Evolutionary conservation across 2,113 vertebrate genomes (phyloP).

Genomic region (Corvus cornix): DNA sequence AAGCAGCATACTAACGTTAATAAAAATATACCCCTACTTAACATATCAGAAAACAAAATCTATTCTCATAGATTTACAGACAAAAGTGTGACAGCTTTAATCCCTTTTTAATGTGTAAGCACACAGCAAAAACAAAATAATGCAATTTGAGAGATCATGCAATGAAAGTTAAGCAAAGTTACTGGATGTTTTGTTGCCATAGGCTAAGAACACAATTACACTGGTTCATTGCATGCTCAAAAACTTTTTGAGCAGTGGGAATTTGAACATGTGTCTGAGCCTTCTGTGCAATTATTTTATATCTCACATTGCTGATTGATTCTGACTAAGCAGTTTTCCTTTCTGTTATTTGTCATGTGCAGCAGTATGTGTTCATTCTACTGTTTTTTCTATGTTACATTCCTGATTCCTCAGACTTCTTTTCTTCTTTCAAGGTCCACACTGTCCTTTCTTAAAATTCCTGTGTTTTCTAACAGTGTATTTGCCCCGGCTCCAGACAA

Average conservation of each 20-base stretch:
- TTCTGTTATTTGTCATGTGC: background rate
- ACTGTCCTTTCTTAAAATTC: slow-evolving; percentile 17
- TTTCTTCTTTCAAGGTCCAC: slow-evolving; percentile 22
- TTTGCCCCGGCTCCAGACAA: slow-evolving; percentile 35
- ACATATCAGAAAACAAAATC: background rate
- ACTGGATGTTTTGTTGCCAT: background rate
- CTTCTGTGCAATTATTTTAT: slow-evolving; percentile 29
- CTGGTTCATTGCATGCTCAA: background rate
- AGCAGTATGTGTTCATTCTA: background rate
- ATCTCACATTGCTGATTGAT: background rate
- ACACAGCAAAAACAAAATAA: background rate
- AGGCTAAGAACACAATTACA: background rate
- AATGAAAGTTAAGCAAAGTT: background rate
- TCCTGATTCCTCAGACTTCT: slow-evolving; percentile 5
- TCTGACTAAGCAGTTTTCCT: slow-evolving; percentile 24
- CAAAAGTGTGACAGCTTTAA: background rate
- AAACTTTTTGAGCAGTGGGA: background rate
- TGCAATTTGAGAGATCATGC: background rate
- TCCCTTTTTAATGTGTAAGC: background rate
- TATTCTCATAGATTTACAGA: background rate
- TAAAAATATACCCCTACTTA: background rate
- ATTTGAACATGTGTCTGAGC: background rate
- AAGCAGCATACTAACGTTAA: background rate
- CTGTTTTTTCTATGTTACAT: background rate
- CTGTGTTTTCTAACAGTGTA: slow-evolving; percentile 8